Conservation (phyloP, 2,888 invertebrate genomes). For the Lasioglossum malachurum region DNA sequence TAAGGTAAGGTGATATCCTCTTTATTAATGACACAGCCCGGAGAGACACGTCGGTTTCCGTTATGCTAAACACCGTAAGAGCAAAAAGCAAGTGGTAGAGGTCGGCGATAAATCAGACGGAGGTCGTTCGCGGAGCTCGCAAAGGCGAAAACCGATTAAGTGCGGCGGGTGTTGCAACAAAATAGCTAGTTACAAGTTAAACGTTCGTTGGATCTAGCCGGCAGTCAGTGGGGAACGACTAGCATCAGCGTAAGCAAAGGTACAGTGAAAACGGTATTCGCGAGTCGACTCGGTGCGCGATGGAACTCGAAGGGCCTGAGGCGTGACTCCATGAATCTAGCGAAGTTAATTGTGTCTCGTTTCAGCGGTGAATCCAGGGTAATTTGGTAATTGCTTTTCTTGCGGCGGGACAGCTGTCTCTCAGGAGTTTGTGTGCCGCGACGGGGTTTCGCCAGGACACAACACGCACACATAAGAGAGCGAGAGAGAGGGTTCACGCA, state of each 20-base stretch:
- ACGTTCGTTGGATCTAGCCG: background rate
- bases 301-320: background rate
- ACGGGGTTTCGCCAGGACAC: background rate
- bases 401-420: constrained; percentile 17
- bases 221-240: background rate
- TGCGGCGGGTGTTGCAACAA: background rate
- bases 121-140: background rate
- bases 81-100: background rate
- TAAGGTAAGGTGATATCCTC: too few relatives aligned
- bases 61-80: background rate
- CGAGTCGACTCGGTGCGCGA: background rate
- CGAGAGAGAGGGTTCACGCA: background rate
- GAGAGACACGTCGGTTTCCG: background rate
- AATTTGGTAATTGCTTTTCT: constrained; percentile 48
- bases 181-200: background rate
- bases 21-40: background rate
- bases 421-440: constrained; percentile 4
- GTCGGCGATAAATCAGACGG: constrained; percentile 1
- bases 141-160: background rate
- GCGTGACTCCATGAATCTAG: constrained; percentile 17
- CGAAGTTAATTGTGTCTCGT: constrained; percentile 28
- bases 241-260: constrained; percentile 5
- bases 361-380: background rate
- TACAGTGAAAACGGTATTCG: background rate
- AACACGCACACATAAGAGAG: background rate